phyloP scores from a whole-genome alignment of 2,113 vertebrate genomes.

The Cinclus cinclus region DNA sequence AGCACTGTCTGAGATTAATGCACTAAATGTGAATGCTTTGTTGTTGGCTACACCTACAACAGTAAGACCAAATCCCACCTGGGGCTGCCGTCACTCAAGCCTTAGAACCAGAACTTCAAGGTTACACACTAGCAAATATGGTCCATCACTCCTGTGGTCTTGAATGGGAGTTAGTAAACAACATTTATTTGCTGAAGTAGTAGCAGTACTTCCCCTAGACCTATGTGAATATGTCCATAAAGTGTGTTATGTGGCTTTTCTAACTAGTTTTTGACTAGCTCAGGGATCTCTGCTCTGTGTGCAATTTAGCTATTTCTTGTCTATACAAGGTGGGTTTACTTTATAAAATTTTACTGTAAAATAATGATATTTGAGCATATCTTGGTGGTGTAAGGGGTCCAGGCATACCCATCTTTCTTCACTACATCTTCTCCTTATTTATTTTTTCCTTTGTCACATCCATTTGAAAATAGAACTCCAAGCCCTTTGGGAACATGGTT shows the following conservation, averaged over 20 bases:
- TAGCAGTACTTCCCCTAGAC: not conserved
- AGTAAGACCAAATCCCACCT: not conserved
- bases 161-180: not conserved
- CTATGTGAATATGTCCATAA: not conserved
- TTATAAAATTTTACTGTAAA: not conserved
- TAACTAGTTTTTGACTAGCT: slow-evolving; percentile 1
- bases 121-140: not conserved
- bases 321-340: not conserved
- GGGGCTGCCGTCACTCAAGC: not conserved
- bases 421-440: not conserved
- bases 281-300: slow-evolving; percentile 42
- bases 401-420: not conserved
- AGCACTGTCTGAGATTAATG: not conserved
- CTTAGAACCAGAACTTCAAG: not conserved
- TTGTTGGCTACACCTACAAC: not conserved
- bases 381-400: not conserved
- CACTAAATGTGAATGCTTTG: not conserved
- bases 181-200: not conserved
- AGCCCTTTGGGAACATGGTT: not conserved
- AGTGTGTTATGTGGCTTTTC: not conserved
- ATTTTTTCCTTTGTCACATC: not conserved
- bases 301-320: not conserved
- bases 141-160: not conserved
- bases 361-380: not conserved
- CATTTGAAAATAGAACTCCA: not conserved